Evolutionary conservation across 2,888 invertebrate species (phyloP).

Genomic region (Argyresthia albistria): DNA sequence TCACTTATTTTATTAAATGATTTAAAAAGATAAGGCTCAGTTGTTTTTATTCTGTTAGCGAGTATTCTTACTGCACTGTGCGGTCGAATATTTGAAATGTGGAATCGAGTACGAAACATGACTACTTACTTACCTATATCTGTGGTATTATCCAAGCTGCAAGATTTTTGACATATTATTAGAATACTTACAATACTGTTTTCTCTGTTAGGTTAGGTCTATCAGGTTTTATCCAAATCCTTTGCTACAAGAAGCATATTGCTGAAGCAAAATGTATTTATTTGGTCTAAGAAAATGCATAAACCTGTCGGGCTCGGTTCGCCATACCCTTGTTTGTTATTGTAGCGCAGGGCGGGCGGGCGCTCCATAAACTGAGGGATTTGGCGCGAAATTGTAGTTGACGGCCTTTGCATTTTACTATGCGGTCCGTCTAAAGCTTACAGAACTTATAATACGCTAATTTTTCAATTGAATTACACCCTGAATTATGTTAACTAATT

Average conservation of each 20-base stretch:
- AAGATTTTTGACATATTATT: too few species aligned
- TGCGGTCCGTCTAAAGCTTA: not conserved
- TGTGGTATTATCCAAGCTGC: too few species aligned
- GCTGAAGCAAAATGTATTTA: not conserved
- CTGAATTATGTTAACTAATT: too few species aligned
- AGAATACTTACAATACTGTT: too few species aligned
- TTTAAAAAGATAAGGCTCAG: slow-evolving; percentile 31
- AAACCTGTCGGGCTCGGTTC: not conserved
- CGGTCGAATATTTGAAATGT: too few species aligned
- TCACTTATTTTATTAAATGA: slow-evolving; percentile 71
- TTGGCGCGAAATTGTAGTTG: slow-evolving; percentile 18
- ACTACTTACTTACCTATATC: too few species aligned
- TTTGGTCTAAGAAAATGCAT: not conserved
- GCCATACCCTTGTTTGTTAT: slow-evolving; percentile 3
- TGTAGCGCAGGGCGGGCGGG: slow-evolving; percentile 4
- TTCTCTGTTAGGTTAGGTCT: too few species aligned
- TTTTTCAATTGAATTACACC: too few species aligned
- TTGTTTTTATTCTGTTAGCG: slow-evolving; percentile 11
- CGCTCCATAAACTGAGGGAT: slow-evolving; percentile 12
- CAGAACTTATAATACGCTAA: not conserved
- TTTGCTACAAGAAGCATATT: not conserved
- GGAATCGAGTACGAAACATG: too few species aligned
- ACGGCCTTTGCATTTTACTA: slow-evolving; percentile 5
- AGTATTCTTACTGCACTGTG: too few species aligned
- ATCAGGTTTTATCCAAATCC: too few species aligned